phyloP scores from a whole-genome alignment of 1,140 invertebrate genomes.

The Aleiodes sp. region DNA sequence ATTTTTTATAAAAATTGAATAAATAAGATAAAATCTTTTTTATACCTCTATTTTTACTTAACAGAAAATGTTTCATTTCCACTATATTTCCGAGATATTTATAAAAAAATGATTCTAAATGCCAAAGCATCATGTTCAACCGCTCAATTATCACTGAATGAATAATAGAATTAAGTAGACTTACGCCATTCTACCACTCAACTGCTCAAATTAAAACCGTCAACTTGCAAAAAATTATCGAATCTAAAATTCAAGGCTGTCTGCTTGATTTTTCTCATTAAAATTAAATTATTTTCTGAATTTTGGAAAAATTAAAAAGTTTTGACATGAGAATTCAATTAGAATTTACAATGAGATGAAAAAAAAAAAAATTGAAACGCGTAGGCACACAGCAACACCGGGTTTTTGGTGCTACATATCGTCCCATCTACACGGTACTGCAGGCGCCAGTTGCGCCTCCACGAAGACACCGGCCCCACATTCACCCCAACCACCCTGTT shows the following conservation, averaged over 20 bases:
- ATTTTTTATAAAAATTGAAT: too few relatives aligned
- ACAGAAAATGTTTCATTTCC: too few relatives aligned
- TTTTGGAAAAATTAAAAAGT: neutral
- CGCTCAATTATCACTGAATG: too few relatives aligned
- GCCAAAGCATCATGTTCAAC: too few relatives aligned
- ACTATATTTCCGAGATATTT: too few relatives aligned
- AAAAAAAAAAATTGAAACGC: conserved; percentile 46
- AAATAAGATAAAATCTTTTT: too few relatives aligned
- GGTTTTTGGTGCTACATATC: conserved; percentile 66
- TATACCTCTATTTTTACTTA: too few relatives aligned
- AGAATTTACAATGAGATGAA: conserved; percentile 47
- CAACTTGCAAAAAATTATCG: neutral
- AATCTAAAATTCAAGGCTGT: neutral
- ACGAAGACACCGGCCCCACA: conserved; percentile 59
- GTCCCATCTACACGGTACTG: conserved; percentile 59
- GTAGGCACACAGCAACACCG: conserved; percentile 62
- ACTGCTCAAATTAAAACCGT: neutral
- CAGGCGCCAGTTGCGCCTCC: conserved; percentile 57
- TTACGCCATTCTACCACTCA: too few relatives aligned
- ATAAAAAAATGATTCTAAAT: too few relatives aligned
- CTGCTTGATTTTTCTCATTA: conserved; percentile 1
- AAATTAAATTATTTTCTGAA: neutral
- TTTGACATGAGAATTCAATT: conserved; percentile 22
- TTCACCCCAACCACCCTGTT: conserved; percentile 49
- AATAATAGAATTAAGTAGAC: too few relatives aligned